These are phyloP conservation scores for Myotis lucifugus DNA, from an alignment of 2,113 vertebrate species.

Conservation along the genomic window DNA sequence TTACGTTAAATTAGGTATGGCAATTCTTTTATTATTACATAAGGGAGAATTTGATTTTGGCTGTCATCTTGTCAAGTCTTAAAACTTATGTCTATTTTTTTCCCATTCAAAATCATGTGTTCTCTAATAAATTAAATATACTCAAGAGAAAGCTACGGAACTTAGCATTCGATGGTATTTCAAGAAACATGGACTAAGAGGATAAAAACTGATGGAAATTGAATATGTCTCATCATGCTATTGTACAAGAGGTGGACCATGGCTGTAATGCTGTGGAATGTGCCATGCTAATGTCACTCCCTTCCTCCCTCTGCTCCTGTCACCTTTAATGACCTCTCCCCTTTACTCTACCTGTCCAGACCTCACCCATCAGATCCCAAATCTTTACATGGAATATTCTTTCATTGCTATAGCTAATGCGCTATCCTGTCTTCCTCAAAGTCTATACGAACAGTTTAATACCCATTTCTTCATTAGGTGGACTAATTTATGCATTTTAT, in stretches of 20 bases:
- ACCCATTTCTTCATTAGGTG: not conserved
- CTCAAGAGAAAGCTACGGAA: not conserved
- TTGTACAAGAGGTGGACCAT: fast-evolving
- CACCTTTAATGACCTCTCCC: too few species aligned
- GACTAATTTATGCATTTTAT: not conserved
- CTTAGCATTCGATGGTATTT: not conserved
- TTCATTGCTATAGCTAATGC: not conserved
- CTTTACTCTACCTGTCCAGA: not conserved
- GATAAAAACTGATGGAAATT: not conserved
- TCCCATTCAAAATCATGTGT: slow-evolving; percentile 16
- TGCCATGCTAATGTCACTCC: not conserved
- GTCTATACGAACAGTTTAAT: not conserved
- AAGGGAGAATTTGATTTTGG: not conserved
- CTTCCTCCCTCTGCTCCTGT: not conserved
- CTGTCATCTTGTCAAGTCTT: not conserved
- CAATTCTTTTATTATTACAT: not conserved
- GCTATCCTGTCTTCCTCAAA: not conserved
- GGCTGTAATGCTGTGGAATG: fast-evolving
- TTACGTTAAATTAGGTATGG: not conserved
- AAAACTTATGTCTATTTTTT: not conserved
- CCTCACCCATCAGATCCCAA: not conserved
- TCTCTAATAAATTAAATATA: not conserved
- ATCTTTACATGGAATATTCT: not conserved
- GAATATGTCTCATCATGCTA: not conserved
- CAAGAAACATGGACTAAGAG: not conserved